A percentile compares a stretch with the other conserved stretches of the same genome.
Evolutionary conservation across 2,113 vertebrate species (phyloP).

Genomic region (Peucedramus taeniatus): DNA sequence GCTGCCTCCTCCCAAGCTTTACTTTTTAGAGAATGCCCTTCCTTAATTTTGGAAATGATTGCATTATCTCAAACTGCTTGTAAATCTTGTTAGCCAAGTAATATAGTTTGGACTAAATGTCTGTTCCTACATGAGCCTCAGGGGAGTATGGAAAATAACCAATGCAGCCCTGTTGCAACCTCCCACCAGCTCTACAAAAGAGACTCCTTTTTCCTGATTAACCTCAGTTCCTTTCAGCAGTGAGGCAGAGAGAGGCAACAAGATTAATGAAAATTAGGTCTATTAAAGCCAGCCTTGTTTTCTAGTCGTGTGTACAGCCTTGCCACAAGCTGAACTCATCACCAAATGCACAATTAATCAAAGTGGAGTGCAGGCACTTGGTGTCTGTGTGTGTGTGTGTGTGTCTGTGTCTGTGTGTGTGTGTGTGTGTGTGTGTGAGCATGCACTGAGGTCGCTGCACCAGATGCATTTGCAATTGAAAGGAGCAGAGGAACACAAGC

Average conservation of each 20-base stretch:
- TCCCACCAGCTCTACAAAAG: not conserved
- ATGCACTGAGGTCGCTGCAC: not conserved
- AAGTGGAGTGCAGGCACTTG: not conserved
- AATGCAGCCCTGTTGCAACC: not conserved
- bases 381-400: accelerated
- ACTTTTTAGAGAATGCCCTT: not conserved
- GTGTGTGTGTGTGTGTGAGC: not conserved
- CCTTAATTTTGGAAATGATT: slow-evolving; percentile 3
- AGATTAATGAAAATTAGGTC: slow-evolving; percentile 8
- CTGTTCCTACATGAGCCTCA: not conserved
- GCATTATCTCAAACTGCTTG: slow-evolving; percentile 29
- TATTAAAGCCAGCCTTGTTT: not conserved
- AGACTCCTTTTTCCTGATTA: slow-evolving; percentile 1
- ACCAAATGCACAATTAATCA: not conserved
- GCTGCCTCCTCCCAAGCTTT: not conserved
- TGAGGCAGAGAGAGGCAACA: not conserved
- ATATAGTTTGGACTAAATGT: slow-evolving; percentile 33
- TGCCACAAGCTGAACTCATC: not conserved
- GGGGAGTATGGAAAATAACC: slow-evolving; percentile 42
- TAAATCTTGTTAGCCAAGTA: slow-evolving; percentile 42
- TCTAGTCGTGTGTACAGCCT: not conserved
- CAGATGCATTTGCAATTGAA: not conserved
- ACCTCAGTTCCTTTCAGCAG: not conserved
- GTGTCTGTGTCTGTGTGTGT: not conserved
- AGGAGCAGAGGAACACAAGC: not conserved